These are phyloP conservation scores for Hyperoodon ampullatus DNA, from an alignment of 2,113 vertebrate species.

Conservation along the genomic window DNA sequence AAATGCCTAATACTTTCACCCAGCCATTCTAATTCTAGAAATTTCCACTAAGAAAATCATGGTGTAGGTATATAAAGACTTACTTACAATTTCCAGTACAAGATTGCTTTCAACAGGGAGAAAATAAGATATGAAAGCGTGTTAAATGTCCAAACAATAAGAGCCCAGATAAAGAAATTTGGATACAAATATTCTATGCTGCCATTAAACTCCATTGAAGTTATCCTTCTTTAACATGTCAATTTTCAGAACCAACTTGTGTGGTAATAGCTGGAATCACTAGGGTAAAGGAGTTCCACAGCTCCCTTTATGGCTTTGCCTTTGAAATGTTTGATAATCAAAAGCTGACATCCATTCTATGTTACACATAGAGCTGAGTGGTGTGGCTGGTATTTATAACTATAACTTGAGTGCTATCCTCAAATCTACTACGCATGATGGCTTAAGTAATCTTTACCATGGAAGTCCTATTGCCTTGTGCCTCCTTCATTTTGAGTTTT, in stretches of 20 bases:
- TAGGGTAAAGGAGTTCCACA: background rate
- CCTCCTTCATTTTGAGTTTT: background rate
- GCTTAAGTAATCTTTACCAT: background rate
- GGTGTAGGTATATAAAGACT: background rate
- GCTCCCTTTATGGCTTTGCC: background rate
- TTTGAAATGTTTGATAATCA: background rate
- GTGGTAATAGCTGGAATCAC: background rate
- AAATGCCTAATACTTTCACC: background rate
- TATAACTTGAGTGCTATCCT: background rate
- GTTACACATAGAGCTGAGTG: background rate
- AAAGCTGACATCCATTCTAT: background rate
- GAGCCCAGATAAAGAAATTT: background rate
- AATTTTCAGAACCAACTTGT: background rate
- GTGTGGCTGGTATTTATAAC: background rate
- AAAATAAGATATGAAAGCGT: background rate
- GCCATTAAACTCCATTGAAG: background rate
- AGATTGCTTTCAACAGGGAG: background rate
- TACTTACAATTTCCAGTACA: background rate
- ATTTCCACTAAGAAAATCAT: background rate
- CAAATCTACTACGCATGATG: background rate
- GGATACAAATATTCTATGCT: background rate
- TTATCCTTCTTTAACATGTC: background rate
- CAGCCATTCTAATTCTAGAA: slow-evolving; percentile 2
- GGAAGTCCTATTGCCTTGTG: background rate
- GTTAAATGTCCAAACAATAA: background rate